These are phyloP conservation scores for Bacillus rossius DNA, from an alignment of 1,140 invertebrate genomes.

Conservation along the genomic window DNA sequence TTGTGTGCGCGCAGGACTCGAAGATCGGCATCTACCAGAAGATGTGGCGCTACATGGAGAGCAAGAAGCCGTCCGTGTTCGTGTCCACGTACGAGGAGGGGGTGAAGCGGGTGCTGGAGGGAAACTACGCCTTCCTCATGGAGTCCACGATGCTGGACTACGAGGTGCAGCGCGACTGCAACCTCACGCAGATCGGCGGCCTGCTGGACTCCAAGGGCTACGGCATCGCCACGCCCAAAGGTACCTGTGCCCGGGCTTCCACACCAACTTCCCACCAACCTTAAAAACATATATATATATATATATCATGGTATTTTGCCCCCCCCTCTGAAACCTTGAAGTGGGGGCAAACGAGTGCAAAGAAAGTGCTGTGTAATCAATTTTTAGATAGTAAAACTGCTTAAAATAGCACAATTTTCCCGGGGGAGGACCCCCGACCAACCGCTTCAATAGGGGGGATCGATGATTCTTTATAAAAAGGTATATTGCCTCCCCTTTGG, in stretches of 20 bases:
- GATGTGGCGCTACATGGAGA: slow-evolving; percentile 97
- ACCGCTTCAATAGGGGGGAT: too few species aligned
- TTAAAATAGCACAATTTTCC: too few species aligned
- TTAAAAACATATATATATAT: too few species aligned
- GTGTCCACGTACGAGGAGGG: slow-evolving; percentile 87
- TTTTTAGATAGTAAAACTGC: too few species aligned
- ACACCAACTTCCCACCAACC: too few species aligned
- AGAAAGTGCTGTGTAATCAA: too few species aligned
- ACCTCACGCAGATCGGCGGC: slow-evolving; percentile 96
- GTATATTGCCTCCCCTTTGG: too few species aligned
- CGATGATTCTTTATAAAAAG: too few species aligned
- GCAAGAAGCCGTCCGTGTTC: slow-evolving; percentile 72
- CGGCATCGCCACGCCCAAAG: slow-evolving; percentile 83
- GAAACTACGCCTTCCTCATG: slow-evolving; percentile 97
- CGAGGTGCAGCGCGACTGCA: slow-evolving; percentile 91
- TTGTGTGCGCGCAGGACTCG: slow-evolving; percentile 84
- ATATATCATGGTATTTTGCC: too few species aligned
- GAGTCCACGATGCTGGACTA: slow-evolving; percentile 98
- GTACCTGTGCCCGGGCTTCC: slow-evolving; percentile 41
- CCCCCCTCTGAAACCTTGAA: too few species aligned
- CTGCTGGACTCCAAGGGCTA: slow-evolving; percentile 90
- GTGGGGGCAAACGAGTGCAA: too few species aligned
- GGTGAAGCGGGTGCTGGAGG: slow-evolving; percentile 73
- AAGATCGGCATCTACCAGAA: slow-evolving; percentile 94
- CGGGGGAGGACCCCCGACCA: too few species aligned